Evolutionary conservation across 2,888 invertebrate genomes (phyloP).

Genomic region (Luperina testacea): DNA sequence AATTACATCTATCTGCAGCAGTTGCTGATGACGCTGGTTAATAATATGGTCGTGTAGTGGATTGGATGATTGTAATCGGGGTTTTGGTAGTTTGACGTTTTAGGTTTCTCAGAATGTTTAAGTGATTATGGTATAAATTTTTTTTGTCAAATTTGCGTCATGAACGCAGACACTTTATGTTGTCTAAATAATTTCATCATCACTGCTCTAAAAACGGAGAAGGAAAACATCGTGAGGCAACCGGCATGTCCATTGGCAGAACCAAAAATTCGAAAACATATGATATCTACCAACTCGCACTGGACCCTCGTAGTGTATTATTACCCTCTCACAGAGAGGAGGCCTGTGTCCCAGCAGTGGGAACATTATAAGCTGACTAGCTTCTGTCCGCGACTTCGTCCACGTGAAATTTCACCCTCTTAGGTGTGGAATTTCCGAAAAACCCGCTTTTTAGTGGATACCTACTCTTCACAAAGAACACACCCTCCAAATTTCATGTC

Average conservation of each 20-base stretch:
- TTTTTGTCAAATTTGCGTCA: neutral
- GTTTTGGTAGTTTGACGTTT: neutral
- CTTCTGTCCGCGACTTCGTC: too few species aligned
- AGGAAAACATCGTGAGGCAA: neutral
- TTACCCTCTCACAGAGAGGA: neutral
- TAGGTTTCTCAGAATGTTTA: neutral
- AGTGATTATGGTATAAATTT: neutral
- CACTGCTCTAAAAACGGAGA: neutral
- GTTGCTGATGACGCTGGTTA: conserved; percentile 16
- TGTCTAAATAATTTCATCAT: neutral
- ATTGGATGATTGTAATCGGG: neutral
- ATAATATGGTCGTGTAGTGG: neutral
- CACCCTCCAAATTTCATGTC: too few species aligned
- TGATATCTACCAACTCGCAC: neutral
- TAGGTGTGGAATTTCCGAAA: too few species aligned
- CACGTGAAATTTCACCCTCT: too few species aligned
- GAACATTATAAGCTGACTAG: too few species aligned
- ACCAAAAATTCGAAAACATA: neutral
- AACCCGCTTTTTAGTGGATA: too few species aligned
- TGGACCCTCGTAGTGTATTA: neutral
- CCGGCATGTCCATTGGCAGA: neutral
- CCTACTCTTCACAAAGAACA: too few species aligned
- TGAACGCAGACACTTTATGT: neutral
- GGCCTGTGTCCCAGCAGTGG: too few species aligned
- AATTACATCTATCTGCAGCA: conserved; percentile 43